Evolutionary conservation across 2,888 invertebrate genomes (phyloP).

Genomic region (Coelopa pilipes): DNA sequence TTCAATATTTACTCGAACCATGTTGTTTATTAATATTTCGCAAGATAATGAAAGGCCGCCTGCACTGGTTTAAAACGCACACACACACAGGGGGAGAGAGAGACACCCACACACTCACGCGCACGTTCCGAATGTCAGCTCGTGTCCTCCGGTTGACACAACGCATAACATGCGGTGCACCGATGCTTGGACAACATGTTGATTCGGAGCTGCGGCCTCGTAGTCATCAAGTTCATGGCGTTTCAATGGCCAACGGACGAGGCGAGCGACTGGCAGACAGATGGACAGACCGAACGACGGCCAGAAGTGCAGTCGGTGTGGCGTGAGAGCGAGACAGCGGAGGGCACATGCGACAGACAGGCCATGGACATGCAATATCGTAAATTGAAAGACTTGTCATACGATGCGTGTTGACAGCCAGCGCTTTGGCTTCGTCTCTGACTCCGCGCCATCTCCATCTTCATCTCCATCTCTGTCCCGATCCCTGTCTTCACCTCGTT

Average conservation of each 20-base stretch:
- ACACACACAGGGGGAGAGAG: background rate
- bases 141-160: background rate
- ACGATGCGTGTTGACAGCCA: constrained; percentile 17
- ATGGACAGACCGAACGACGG: background rate
- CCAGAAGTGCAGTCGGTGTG: too few relatives aligned
- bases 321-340: background rate
- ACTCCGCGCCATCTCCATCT: too few relatives aligned
- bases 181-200: constrained; percentile 30
- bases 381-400: constrained; percentile 31
- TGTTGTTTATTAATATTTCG: constrained; percentile 29
- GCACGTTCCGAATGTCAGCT: background rate
- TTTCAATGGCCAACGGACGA: background rate
- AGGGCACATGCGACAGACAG: constrained; percentile 17
- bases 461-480: background rate
- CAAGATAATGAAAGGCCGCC: constrained; percentile 24
- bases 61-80: constrained; percentile 1
- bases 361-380: constrained; percentile 24
- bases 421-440: too few relatives aligned
- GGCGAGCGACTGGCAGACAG: background rate
- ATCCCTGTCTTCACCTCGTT: background rate
- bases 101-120: background rate
- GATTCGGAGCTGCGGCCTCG: constrained; percentile 27
- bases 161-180: constrained; percentile 20
- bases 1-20: constrained; percentile 18
- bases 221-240: constrained; percentile 26